phyloP scores from a whole-genome alignment of 2,797 vertebrate genomes.

The Emydoidea blandingii region DNA sequence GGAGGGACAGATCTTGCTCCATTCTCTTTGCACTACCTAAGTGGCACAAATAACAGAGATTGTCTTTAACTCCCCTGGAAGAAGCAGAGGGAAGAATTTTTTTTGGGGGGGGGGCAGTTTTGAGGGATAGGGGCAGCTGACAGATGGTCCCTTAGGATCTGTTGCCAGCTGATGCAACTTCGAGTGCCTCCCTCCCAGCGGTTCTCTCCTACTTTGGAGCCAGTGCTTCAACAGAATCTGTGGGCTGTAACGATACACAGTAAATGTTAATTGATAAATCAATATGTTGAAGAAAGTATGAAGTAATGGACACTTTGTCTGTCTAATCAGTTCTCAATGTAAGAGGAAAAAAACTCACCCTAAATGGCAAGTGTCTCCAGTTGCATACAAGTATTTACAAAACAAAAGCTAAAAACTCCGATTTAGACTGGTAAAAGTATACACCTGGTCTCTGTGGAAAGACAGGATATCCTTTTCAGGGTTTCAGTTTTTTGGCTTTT shows the following conservation, averaged over 20 bases:
- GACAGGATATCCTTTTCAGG: background rate
- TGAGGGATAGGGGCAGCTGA: slow-evolving; percentile 31
- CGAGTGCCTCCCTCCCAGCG: background rate
- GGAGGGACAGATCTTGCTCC: background rate
- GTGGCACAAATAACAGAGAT: background rate
- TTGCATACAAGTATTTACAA: background rate
- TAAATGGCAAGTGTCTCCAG: background rate
- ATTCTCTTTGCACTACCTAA: background rate
- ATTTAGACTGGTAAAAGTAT: background rate
- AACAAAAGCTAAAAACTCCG: background rate
- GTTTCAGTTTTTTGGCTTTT: background rate
- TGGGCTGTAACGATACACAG: background rate
- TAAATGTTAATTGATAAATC: background rate
- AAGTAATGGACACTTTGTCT: background rate
- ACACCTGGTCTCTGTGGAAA: background rate
- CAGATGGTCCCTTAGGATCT: slow-evolving; percentile 51
- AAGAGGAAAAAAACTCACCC: background rate
- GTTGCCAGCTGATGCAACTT: slow-evolving; percentile 50
- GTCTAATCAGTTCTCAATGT: background rate
- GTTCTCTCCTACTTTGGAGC: background rate
- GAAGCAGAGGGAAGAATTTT: slow-evolving; percentile 8
- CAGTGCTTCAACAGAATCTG: slow-evolving; percentile 23
- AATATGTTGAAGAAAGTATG: background rate
- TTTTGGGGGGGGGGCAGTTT: background rate
- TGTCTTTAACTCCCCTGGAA: background rate